These are phyloP conservation scores for Hemaris fuciformis DNA, from an alignment of 2,888 invertebrate genomes.

Conservation along the genomic window DNA sequence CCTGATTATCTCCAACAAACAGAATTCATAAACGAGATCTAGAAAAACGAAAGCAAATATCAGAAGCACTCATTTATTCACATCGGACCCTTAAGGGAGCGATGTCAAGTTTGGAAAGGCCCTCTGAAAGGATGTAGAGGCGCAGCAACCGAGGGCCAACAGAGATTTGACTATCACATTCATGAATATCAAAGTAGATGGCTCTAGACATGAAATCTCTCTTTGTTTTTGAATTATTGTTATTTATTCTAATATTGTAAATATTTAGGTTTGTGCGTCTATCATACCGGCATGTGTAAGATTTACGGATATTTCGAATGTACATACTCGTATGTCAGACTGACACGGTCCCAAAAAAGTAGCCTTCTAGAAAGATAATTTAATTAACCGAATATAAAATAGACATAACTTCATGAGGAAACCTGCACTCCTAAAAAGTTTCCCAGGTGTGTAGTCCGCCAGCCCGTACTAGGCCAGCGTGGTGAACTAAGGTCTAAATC, in stretches of 20 bases:
- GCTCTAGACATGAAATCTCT: slow-evolving; percentile 5
- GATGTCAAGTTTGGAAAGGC: slow-evolving; percentile 1
- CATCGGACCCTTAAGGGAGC: slow-evolving; percentile 8
- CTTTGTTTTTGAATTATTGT: slow-evolving; percentile 10
- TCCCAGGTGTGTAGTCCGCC: too few relatives aligned
- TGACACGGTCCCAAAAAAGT: too few relatives aligned
- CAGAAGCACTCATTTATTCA: slow-evolving; percentile 8
- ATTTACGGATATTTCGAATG: not conserved
- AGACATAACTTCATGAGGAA: too few relatives aligned
- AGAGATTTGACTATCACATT: slow-evolving; percentile 6
- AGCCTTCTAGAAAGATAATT: too few relatives aligned
- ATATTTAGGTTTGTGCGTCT: not conserved
- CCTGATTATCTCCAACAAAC: slow-evolving; percentile 2
- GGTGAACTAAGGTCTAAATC: too few relatives aligned
- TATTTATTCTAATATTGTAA: slow-evolving; percentile 9
- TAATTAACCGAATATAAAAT: too few relatives aligned
- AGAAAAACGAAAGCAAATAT: slow-evolving; percentile 9
- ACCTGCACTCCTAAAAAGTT: too few relatives aligned
- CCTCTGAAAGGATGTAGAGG: not conserved
- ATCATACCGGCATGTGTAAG: not conserved
- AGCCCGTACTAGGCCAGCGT: too few relatives aligned
- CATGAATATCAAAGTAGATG: slow-evolving; percentile 5
- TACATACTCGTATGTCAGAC: not conserved
- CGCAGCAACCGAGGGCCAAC: not conserved
- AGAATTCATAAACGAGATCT: slow-evolving; percentile 8